A percentile compares a stretch with the other conserved stretches of the same genome.
These are phyloP conservation scores for Callipepla squamata DNA, from an alignment of 2,113 vertebrate species.

Conservation along the genomic window DNA sequence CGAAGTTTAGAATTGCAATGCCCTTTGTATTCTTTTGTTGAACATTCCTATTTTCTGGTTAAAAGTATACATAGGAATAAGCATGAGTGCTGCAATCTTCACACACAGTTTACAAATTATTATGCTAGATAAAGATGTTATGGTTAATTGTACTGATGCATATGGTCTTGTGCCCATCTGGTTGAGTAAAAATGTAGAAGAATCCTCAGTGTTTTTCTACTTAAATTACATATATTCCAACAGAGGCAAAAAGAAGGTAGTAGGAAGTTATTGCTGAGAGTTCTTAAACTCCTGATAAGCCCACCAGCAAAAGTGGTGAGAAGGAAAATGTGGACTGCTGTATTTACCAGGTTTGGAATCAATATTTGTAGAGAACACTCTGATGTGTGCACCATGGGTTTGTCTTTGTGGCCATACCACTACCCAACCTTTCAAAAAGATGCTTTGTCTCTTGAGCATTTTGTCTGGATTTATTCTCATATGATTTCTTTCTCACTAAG, in stretches of 20 bases:
- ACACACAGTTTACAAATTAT: neutral
- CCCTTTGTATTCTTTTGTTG: neutral
- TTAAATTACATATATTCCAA: neutral
- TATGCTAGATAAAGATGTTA: neutral
- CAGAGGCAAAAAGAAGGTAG: neutral
- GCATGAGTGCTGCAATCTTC: neutral
- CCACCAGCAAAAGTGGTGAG: neutral
- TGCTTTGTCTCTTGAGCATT: neutral
- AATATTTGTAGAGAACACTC: neutral
- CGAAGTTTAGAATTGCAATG: neutral
- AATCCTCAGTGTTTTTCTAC: neutral
- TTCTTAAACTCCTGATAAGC: neutral
- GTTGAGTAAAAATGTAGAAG: neutral
- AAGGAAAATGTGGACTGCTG: neutral
- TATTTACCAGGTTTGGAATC: neutral
- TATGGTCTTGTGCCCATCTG: rapidly evolving
- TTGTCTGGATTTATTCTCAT: neutral
- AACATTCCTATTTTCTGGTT: neutral
- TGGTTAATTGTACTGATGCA: neutral
- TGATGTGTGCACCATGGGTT: neutral
- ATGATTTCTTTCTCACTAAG: neutral
- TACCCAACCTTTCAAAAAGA: neutral
- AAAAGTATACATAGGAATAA: neutral
- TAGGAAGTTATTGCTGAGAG: neutral
- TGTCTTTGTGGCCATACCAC: neutral